Percentiles rank a stretch among this genome's conserved stretches.
phyloP scores from a whole-genome alignment of 2,113 vertebrate genomes.

The Glaucidium brasilianum region DNA sequence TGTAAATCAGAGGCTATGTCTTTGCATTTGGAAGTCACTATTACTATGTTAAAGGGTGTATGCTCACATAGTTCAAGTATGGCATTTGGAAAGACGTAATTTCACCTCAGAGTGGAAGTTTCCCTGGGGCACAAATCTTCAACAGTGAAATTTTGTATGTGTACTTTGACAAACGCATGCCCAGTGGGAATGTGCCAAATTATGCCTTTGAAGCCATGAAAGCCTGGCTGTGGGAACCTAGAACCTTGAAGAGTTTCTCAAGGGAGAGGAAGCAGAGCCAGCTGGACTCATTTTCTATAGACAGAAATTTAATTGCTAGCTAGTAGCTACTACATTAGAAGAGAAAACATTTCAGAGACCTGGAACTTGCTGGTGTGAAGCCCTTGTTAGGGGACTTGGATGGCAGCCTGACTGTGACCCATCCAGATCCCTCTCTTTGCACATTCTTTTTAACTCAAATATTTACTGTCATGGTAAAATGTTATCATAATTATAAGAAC shows the following conservation, averaged over 20 bases:
- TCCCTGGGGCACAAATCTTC: constrained; percentile 46
- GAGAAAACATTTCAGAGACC: neutral
- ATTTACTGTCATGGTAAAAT: neutral
- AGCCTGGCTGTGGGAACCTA: constrained; percentile 58
- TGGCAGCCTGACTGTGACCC: neutral
- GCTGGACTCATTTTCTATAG: constrained; percentile 52
- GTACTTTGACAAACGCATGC: constrained; percentile 51
- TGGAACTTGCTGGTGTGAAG: constrained; percentile 2
- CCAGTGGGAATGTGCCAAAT: constrained; percentile 46
- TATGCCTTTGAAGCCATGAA: constrained; percentile 54
- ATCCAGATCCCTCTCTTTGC: neutral
- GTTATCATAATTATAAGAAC: neutral
- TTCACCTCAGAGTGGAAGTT: constrained; percentile 53
- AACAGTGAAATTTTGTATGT: constrained; percentile 27
- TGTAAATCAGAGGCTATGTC: constrained; percentile 48
- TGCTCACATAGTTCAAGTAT: constrained; percentile 36
- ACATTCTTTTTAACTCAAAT: neutral
- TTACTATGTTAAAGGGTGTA: constrained; percentile 52
- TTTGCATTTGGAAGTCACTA: constrained; percentile 45
- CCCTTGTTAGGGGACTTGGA: neutral
- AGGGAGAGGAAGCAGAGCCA: constrained; percentile 59
- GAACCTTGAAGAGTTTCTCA: constrained; percentile 60
- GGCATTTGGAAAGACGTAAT: constrained; percentile 55
- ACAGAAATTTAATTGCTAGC: constrained; percentile 31
- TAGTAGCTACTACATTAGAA: constrained; percentile 22